Base-by-base conservation (phyloP, 92 coral and sea anemone species). In the Siderastrea siderea region DNA sequence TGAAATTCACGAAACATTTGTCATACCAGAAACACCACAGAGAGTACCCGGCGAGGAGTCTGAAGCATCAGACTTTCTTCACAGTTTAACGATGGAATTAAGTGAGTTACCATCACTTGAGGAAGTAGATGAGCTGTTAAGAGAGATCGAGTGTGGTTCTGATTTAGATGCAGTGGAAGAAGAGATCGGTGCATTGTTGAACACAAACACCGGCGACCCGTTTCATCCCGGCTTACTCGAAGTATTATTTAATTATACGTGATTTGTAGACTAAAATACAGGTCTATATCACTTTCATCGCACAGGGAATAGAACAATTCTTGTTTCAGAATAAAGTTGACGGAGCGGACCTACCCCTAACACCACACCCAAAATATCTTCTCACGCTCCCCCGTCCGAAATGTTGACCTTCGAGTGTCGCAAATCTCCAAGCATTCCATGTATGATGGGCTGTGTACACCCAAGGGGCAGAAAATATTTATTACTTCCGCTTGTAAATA, bases 171-270 rank as follows among this genome's bases (percentile, higher is more conserved):
- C 49, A 46, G 15, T 55, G 57, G 88, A 68, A 55, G 74, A 67
- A 49, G 94, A 91, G 60, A 65, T 73, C 60, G 92, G 88, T 45
- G 91, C 84, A 54, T 15, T 93, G 57, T 73, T 95, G n/a, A 85
- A 75, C 62, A 89, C 88, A 19, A 87, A 78, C 66, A 81, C 86
- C 55, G 88, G 80, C 57, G 99, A 98, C 61, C 95, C 94, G 4
- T 98, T 94, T 90, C 82, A 96, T 14, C 96, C 98, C 5, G 98
- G 96, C 13, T 92, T 98, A 74, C 88, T 96, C 76, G 99, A 97
- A 70, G 95, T 96, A 52, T 83, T 97, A 91, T 97, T 98, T 72
- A 90, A 88, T 45, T 48, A 60, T 51, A 38, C 63, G 59, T 11
- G 16, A 26, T 68, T 38, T 43, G 73, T 63, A 8, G 44, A 63